A percentile compares a stretch with the other conserved stretches of the same genome.
Conservation (phyloP, 2,113 vertebrate genomes). For the Oxyura jamaicensis region DNA sequence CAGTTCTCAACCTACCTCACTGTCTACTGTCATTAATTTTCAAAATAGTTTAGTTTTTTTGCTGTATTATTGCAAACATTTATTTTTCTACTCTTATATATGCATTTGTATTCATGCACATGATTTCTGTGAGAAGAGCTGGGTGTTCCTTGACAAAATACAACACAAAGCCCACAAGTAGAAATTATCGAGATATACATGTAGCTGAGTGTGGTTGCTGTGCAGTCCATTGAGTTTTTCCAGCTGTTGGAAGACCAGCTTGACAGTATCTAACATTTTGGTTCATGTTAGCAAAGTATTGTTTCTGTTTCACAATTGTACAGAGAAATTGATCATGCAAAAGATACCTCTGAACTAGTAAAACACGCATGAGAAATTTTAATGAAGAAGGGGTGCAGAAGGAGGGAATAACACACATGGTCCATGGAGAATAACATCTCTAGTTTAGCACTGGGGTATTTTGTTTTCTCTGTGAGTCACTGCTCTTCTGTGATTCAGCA, state of each 20-base stretch:
- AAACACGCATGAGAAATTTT: not conserved
- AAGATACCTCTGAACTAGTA: not conserved
- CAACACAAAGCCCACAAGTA: not conserved
- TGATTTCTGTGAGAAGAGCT: not conserved
- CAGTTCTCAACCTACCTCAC: too few relatives aligned
- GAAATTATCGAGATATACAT: not conserved
- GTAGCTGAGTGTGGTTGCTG: not conserved
- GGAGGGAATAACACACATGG: not conserved
- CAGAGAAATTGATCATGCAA: not conserved
- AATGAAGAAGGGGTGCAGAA: not conserved
- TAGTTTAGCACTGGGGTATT: not conserved
- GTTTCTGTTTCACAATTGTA: not conserved
- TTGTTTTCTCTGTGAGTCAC: conserved; percentile 44
- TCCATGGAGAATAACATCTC: not conserved
- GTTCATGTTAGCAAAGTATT: not conserved
- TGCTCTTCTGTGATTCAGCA: not conserved
- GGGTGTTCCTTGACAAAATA: not conserved
- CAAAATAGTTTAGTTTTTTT: not conserved
- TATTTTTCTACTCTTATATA: not conserved
- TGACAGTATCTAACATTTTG: not conserved
- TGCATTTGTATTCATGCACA: not conserved
- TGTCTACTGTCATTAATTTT: not conserved
- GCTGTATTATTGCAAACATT: not conserved
- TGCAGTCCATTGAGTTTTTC: not conserved
- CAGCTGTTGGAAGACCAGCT: not conserved